Base-by-base conservation (phyloP, 2,888 invertebrate genomes). In the Agriopis marginaria region DNA sequence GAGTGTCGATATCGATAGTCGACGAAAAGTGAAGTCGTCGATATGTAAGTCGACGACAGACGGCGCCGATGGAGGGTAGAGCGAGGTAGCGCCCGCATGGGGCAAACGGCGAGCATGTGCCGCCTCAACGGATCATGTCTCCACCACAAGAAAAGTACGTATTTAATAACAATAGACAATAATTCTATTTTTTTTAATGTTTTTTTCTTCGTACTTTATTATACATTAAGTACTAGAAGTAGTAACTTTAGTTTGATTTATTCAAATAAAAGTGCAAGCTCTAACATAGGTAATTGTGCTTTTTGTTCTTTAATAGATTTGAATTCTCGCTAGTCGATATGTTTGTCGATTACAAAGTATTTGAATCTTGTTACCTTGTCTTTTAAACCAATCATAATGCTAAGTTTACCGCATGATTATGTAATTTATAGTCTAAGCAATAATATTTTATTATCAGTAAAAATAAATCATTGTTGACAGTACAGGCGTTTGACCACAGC, bases 41-140 rank as follows among this genome's bases (percentile, higher is more conserved):
- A 74, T 75, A 86, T 88, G 87, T 89, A 87, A 86, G 77, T 77
- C 70, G 76, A 71, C 75, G 76, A 82, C 82, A 83, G 82, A 81
- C 83, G 83, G 84, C 82, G 79, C 83, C 77, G 80, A 93, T 93
- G 94, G 92, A 82, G 90, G 82, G 82, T 81, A 82, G 91, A 79
- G 79, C 84, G 82, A 87, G 92, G 91, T 92, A 94, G 93, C 92
- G 92, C 93, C 92, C 95, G 95, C 93, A 97, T 97, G 97, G 97
- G 97, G 96, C 96, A 96, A 95, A 95, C 96, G 94, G 96, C 96
- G 95, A 96, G 96, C 92, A 97, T 97, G 96, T 97, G 97, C 94
- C 96, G 96, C 95, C 95, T 96, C 91, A 96, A 96, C 94, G 96
- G 96, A 95, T 95, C 94, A 94, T 94, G 94, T 92, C 96, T 96